phyloP scores from a whole-genome alignment of 2,888 invertebrate species.

The Monopis laevigella region DNA sequence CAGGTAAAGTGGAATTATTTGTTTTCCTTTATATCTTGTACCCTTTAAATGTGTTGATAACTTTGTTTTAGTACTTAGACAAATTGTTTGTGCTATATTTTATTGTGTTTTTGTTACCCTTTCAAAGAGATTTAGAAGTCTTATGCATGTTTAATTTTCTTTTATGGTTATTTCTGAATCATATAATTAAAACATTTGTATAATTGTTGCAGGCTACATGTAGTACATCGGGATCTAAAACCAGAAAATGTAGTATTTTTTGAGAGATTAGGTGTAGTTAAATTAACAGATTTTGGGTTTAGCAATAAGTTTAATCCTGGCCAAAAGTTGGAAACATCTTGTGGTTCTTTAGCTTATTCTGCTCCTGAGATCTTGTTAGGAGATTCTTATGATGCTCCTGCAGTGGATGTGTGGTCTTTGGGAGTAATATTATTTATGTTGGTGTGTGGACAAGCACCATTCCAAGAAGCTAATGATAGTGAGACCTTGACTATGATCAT shows the following conservation, averaged over 20 bases:
- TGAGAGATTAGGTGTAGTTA: slow-evolving; percentile 95
- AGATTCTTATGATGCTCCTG: slow-evolving; percentile 98
- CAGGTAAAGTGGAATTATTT: slow-evolving; percentile 74
- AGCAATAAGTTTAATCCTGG: slow-evolving; percentile 97
- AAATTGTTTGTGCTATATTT: no score
- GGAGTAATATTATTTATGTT: slow-evolving; percentile 99
- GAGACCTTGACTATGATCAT: slow-evolving; percentile 99
- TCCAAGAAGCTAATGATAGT: slow-evolving; percentile 99
- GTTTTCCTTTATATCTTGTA: slow-evolving; percentile 4
- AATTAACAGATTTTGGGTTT: slow-evolving; percentile 97
- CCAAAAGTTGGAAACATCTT: slow-evolving; percentile 96
- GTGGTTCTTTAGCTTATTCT: slow-evolving; percentile 98
- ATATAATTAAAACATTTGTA: no score
- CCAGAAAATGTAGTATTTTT: slow-evolving; percentile 99
- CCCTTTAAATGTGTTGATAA: no score
- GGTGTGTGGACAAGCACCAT: slow-evolving; percentile 96
- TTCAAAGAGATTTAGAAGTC: no score
- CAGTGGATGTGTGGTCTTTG: slow-evolving; percentile 99
- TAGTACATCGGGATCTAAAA: slow-evolving; percentile 89
- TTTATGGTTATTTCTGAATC: no score
- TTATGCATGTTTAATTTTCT: no score
- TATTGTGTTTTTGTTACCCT: no score
- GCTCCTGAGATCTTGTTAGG: slow-evolving; percentile 99
- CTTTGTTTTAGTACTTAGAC: no score
- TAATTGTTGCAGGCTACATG: slow-evolving; percentile 64